Percentiles rank a stretch among this genome's conserved stretches.
Conservation (phyloP, 2,888 invertebrate genomes). For the Tortrix viridana region DNA sequence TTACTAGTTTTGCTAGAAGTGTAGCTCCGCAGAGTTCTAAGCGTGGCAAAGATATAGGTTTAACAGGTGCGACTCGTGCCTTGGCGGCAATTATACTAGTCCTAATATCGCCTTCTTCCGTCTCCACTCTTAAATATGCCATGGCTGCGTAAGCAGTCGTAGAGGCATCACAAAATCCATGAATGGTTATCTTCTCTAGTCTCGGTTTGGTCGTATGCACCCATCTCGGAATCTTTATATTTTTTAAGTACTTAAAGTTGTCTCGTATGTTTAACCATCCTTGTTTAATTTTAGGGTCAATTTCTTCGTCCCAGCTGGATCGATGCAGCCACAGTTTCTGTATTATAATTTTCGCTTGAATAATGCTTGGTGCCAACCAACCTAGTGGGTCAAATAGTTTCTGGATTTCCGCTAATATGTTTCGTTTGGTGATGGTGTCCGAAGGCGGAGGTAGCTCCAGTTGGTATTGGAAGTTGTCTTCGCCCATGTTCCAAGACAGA, state of each 20-base stretch:
- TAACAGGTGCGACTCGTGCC: constrained; percentile 22
- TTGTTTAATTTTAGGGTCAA: constrained; percentile 25
- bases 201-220: constrained; percentile 11
- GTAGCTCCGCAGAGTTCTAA: constrained; percentile 35
- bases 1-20: constrained; percentile 28
- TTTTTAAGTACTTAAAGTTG: constrained; percentile 10
- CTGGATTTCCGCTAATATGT: constrained; percentile 41
- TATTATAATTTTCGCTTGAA: constrained; percentile 39
- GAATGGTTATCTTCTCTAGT: constrained; percentile 24
- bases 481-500: constrained; percentile 43
- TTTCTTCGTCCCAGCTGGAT: constrained; percentile 41
- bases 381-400: constrained; percentile 44
- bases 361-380: constrained; percentile 41
- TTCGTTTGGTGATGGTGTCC: constrained; percentile 42
- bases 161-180: constrained; percentile 35
- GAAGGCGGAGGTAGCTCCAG: constrained; percentile 11
- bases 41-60: constrained; percentile 19
- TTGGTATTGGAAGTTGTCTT: constrained; percentile 41
- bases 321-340: constrained; percentile 40
- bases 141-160: constrained; percentile 28
- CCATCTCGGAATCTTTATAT: constrained; percentile 27
- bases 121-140: constrained; percentile 26
- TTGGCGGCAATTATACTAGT: constrained; percentile 17
- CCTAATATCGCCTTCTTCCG: not conserved
- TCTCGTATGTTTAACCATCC: constrained; percentile 37